These are phyloP conservation scores for Poecilus cupreus DNA, from an alignment of 2,888 invertebrate genomes.

Conservation along the genomic window DNA sequence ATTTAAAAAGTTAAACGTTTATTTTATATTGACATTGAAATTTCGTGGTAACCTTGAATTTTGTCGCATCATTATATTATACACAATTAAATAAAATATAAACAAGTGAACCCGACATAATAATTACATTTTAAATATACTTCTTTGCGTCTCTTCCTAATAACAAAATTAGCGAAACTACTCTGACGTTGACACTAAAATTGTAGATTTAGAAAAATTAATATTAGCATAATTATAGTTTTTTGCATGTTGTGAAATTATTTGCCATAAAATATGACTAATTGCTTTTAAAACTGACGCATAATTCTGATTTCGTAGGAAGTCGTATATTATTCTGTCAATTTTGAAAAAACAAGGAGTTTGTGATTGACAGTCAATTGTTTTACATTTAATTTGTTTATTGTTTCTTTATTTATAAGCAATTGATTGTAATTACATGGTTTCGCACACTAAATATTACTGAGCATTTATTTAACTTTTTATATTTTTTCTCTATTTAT, in stretches of 20 bases:
- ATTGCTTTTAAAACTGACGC: background rate
- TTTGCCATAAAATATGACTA: background rate
- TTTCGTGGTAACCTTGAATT: background rate
- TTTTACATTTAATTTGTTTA: background rate
- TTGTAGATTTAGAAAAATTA: background rate
- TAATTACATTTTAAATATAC: conserved; percentile 29
- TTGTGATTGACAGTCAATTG: background rate
- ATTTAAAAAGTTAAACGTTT: no score
- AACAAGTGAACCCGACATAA: conserved; percentile 6
- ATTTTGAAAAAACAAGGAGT: background rate
- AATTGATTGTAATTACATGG: no score
- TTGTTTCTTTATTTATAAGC: background rate
- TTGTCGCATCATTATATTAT: conserved; percentile 28
- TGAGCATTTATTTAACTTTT: no score
- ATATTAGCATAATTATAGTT: conserved; percentile 3
- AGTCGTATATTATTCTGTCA: background rate
- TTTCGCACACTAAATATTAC: no score
- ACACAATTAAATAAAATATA: conserved; percentile 42
- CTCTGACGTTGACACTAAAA: background rate
- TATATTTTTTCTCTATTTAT: no score
- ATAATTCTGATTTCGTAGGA: background rate
- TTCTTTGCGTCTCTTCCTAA: background rate
- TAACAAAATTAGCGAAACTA: background rate
- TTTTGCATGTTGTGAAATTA: background rate
- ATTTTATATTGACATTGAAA: conserved; percentile 18